Base-by-base conservation (phyloP, 1,140 invertebrate species). In the Philopotamus ludificatus region DNA sequence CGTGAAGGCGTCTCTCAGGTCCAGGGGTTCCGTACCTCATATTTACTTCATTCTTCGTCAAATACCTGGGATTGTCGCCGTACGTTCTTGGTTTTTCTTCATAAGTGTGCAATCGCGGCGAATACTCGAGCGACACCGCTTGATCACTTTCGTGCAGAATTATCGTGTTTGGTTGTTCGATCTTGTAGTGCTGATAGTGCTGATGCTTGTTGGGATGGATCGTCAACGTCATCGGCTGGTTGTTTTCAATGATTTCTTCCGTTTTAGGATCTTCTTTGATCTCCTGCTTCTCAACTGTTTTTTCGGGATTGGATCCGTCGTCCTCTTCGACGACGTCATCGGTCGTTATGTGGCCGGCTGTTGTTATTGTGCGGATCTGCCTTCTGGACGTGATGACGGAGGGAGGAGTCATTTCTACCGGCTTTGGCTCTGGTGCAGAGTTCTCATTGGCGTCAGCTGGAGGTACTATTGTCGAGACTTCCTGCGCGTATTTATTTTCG, bases 331-430 rank as follows among this genome's bases (percentile, higher is more conserved):
- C 70, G 1, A 79, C 65, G 0, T 73, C 74, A 23, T 75, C 75
- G 47, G 82, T 81, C 1, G 83, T 84, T 45, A 85, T 85, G 65
- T 85, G 83, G 1, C 84, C 84, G 7, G 84, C 77, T 2, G 84
- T 80, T 2, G 83, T 85, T 53, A 85, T 86, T 1, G 84, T 85
- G n/a, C 84, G 75, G 15, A 85, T 77, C 26, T 80, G 79, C 26
- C 82, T 77, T 20, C 82, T 78, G 16, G 79, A 79, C 1, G 81
- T 82, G 63, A 84, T 85, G 9, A 86, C 84, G 3, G 82, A 80
- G 2, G 75, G 74, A 0, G 21, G 7, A 9, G 50, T 20, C 2
- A 15, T 16, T 54, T 16, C 45, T 8, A 18, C 23, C 9, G 20
- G 34, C 3, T 63, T 25, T 3, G 3, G 12, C 28, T 53, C 54